Percentiles rank a stretch among this genome's conserved stretches.
phyloP scores from a whole-genome alignment of 1,140 invertebrate species.

The Aethina tumida region DNA sequence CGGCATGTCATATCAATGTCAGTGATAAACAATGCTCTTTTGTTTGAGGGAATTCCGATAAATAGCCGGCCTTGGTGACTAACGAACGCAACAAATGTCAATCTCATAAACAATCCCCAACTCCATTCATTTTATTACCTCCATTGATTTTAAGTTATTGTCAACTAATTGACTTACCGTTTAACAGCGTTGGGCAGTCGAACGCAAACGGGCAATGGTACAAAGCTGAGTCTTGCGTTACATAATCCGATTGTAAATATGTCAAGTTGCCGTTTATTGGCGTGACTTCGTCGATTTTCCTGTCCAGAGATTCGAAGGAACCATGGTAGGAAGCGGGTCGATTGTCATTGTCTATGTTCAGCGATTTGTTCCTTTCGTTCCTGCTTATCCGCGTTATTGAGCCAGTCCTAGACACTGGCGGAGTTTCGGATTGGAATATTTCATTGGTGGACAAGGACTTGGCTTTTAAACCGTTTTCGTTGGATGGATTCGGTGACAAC shows the following conservation, averaged over 20 bases:
- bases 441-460: constrained; percentile 33
- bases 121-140: too few relatives aligned
- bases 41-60: too few relatives aligned
- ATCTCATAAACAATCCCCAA: too few relatives aligned
- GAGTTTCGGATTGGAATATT: constrained; percentile 26
- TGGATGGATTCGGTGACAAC: constrained; percentile 8
- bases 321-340: constrained; percentile 26
- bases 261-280: neutral
- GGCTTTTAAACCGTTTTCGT: constrained; percentile 22
- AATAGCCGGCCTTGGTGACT: too few relatives aligned
- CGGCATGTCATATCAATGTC: too few relatives aligned
- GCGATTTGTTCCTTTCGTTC: constrained; percentile 13
- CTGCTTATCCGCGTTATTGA: constrained; percentile 18
- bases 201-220: constrained; percentile 18
- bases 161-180: constrained; percentile 9
- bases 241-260: neutral
- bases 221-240: too few relatives aligned
- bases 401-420: constrained; percentile 21
- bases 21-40: too few relatives aligned
- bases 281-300: neutral
- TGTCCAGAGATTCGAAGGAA: constrained; percentile 26
- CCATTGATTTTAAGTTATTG: too few relatives aligned
- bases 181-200: constrained; percentile 7
- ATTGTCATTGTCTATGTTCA: constrained; percentile 8
- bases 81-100: too few relatives aligned